Evolutionary conservation across 2,113 vertebrate species (phyloP), one percentile per base, ranked within the genome.

Genomic region (Rhadina sibilatrix): DNA sequence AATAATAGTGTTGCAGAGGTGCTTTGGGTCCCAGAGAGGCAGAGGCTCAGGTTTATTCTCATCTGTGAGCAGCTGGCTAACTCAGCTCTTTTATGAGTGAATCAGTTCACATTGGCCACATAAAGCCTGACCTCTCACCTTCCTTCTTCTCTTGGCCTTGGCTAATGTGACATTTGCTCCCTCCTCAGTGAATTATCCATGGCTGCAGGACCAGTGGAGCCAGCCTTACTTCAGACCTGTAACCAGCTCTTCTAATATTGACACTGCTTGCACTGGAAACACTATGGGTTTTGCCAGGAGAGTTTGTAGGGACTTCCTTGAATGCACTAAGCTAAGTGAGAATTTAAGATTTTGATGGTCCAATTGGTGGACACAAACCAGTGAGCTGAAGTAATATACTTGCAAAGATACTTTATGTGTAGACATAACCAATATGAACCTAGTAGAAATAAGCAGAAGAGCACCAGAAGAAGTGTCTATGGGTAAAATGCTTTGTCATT

Each of bases 191-290:
- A 70, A 53, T 61, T 37, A 49, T 21, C 40, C 22, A 13, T 44
- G 60, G 14, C 33, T 7, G 2, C n/a, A 81, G 46, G 27, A 60
- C 16, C 47, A 70, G 13, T 0, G 0, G 40, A 52, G 37, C 30
- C 47, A 56, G 47, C 19, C 25, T 46, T 74, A 13, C 24, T 44
- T 75, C 30, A 50, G 44, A 13, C 4, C 24, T 33, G 7, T 9
- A n/a, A 40, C 15, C 30, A 74, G 3, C 10, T 50, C 14, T 65
- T 74, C 42, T 16, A n/a, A 24, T 70, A 42, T 2, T 42, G 46
- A 38, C 30, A n/a, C 16, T 42, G 15, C 31, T 87, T 63, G 12
- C 13, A 7, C 28, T 56, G 33, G 21, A 18, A 74, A 21, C 33
- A 24, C 7, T 9, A 5, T 33, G 35, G 6, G 6, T 46, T 89